Base-by-base conservation (phyloP, 2,797 vertebrate genomes). In the Aplochiton taeniatus region DNA sequence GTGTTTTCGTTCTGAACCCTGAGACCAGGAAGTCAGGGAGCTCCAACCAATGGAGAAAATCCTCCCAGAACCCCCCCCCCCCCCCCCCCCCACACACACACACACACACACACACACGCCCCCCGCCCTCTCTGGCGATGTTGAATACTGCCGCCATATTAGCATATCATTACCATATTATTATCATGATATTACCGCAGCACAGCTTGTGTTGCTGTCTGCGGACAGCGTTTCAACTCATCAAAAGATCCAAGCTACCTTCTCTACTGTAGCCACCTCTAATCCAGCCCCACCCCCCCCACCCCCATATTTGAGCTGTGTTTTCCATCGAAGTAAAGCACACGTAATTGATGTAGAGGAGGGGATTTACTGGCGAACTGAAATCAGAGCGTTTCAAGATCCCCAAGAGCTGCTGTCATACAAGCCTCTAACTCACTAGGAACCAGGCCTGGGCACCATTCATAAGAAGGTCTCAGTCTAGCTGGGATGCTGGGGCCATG, bases 131-230 rank as follows among this genome's bases (percentile, higher is more conserved):
- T 86, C 85, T 77, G 75, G 80, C 88, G 83, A 89, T 88, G 86
- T 80, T 83, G 90, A 92, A 91, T 91, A 87, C 80, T 86, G 89
- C 81, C 19, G 76, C 75, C 70, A 82, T 89, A 91, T 92, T 92
- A 90, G 77, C 91, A 93, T 92, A 80, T 80, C 63, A 89, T 92
- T 91, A 88, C 70, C 90, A 92, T 92, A 75, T 78, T 76, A 90
- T 92, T 91, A 90, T 83, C 90, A 90, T 92, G 80, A 65, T 79
- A 90, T 92, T 91, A 90, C 80, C 1, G 67, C 49, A 11, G 83
- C 82, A 81, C 84, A 87, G 88, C 85, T 85, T 86, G 82, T 80
- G 85, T 85, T 66, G 66, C 79, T 89, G 90, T 89, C 87, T 87
- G 84, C 48, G 63, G 77, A 88, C 70, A 74, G 83, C 83, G 83